Base-by-base conservation (phyloP, 2,888 invertebrate species). In the Melanargia galathea region DNA sequence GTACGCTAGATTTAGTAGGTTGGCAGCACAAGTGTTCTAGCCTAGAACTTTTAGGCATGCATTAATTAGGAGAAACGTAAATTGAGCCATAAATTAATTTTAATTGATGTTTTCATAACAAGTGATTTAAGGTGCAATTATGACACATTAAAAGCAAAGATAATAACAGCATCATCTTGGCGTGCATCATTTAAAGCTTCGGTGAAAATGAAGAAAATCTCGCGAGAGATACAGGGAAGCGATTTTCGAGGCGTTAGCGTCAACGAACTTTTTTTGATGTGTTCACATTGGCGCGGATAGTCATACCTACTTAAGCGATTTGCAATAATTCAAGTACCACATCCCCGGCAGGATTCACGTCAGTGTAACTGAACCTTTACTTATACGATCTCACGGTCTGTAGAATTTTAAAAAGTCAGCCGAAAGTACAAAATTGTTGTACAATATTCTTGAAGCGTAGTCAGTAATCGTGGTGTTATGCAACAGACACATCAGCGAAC, bases 371-470 rank as follows among this genome's bases (percentile, higher is more conserved):
- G 13, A 3, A 38, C 3, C 30, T 30, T 30, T 38, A 13, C 2
- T 38, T 38, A 22, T 24, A 38, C 40, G 45, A 40, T 55, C 24
- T 10, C 40, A 35, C 35, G 33, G 70, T 71, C 66, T 60, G 49
- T 63, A 59, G 57, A 64, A 64, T 54, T 62, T 64, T 62, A 49
- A 49, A 43, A 56, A 60, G 48, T 48, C 22, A 38, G 26, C 38
- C 13, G 43, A 45, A 63, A 61, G 52, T 55, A n/a, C 26, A 6
- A 10, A 38, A 20, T 30, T 58, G 35, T 43, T 40, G 16, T 52
- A 57, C 55, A 51, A 56, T 60, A 67, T 63, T 65, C 62, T 54
- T 45, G 63, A 56, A 63, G 35, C 59, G 45, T 61, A 62, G 26
- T 10, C 56, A 38, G 40, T 52, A 11, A 40, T 38, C 51, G 61